Percentiles rank a stretch among this genome's conserved stretches.
phyloP scores from a whole-genome alignment of 2,797 vertebrate species.

The Microctenopoma lineatum region DNA sequence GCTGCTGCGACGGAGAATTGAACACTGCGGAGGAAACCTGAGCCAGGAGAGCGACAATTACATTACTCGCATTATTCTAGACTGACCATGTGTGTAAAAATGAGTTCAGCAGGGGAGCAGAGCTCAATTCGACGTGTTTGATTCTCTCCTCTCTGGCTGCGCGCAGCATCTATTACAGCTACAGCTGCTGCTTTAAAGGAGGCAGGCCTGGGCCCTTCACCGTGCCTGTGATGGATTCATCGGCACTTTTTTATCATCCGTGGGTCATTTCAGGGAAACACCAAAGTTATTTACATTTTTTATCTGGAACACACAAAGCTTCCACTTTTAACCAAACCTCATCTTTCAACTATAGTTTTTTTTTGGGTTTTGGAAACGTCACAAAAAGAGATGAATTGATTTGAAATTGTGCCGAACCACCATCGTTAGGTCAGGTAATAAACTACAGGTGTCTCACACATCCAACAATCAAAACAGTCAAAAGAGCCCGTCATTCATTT shows the following conservation, averaged over 20 bases:
- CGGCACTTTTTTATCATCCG: constrained; percentile 6
- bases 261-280: constrained; percentile 26
- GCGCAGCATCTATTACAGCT: constrained; percentile 9
- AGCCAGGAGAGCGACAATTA: constrained; percentile 44
- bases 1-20: constrained; percentile 21
- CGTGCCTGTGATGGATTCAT: constrained; percentile 19
- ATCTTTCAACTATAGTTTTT: too few relatives aligned
- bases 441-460: neutral
- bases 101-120: constrained; percentile 27
- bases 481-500: constrained; percentile 2
- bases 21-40: constrained; percentile 36
- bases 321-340: too few relatives aligned
- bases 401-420: too few relatives aligned
- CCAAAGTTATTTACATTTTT: constrained; percentile 6
- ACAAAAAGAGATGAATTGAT: neutral
- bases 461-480: constrained; percentile 8
- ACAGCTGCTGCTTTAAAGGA: too few relatives aligned
- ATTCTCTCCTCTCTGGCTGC: constrained; percentile 40
- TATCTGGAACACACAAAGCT: neutral
- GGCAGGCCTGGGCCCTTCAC: constrained; percentile 18
- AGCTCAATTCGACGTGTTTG: constrained; percentile 33
- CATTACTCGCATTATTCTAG: constrained; percentile 61
- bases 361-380: too few relatives aligned
- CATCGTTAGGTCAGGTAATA: too few relatives aligned
- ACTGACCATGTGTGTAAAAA: constrained; percentile 43